Evolutionary conservation across 2,797 vertebrate genomes (phyloP).

Genomic region (Orestias chungarensis): DNA sequence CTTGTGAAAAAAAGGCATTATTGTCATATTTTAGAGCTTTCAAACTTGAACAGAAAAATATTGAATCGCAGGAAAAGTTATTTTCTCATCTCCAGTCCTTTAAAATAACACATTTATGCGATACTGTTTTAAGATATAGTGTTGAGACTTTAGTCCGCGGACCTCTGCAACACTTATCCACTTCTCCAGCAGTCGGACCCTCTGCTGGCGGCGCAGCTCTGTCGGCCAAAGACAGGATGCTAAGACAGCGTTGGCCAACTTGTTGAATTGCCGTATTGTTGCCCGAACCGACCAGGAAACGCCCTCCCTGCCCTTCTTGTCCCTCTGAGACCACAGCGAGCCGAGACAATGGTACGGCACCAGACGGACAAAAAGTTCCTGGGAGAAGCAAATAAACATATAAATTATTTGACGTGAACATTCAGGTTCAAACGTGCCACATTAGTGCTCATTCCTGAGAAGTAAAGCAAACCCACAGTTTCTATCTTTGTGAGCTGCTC

Average conservation of each 20-base stretch:
- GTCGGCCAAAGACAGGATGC: constrained; percentile 86
- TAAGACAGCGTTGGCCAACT: constrained; percentile 85
- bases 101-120: background rate
- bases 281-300: constrained; percentile 88
- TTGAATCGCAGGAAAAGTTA: background rate
- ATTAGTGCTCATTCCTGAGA: background rate
- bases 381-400: background rate
- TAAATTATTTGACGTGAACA: background rate
- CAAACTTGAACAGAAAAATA: constrained; percentile 12
- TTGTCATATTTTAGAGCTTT: constrained; percentile 24
- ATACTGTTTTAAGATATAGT: background rate
- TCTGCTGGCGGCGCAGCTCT: constrained; percentile 84
- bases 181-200: constrained; percentile 89
- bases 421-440: background rate
- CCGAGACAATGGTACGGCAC: constrained; percentile 92
- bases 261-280: constrained; percentile 92
- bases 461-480: constrained; percentile 75
- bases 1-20: constrained; percentile 40
- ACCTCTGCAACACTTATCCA: constrained; percentile 93
- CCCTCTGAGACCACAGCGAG: constrained; percentile 90
- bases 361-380: constrained; percentile 91
- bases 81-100: background rate
- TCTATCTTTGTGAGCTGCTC: constrained; percentile 92
- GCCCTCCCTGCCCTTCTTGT: constrained; percentile 85
- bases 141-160: constrained; percentile 9